Conservation (phyloP, 2,888 invertebrate species). For the Brachylomia viminalis region DNA sequence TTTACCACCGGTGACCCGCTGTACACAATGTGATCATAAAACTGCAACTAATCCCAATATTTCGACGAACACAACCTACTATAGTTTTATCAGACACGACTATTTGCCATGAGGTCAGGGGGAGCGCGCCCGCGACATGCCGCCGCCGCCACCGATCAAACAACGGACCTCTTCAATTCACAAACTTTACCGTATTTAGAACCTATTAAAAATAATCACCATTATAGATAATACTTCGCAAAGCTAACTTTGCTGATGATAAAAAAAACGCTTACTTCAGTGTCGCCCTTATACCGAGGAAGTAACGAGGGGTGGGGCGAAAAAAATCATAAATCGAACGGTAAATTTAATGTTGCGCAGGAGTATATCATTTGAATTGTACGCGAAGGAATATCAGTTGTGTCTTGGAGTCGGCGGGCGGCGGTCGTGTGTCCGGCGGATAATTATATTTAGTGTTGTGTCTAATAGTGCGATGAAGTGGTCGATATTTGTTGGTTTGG, state of each 20-base stretch:
- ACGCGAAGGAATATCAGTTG: slow-evolving; percentile 79
- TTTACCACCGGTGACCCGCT: slow-evolving; percentile 31
- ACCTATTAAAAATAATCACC: slow-evolving; percentile 72
- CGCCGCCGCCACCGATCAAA: too few relatives aligned
- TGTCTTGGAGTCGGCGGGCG: slow-evolving; percentile 73
- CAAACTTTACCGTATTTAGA: slow-evolving; percentile 70
- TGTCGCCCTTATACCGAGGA: slow-evolving; percentile 57
- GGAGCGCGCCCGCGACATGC: slow-evolving; percentile 49
- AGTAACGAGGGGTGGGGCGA: slow-evolving; percentile 63
- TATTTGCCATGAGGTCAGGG: slow-evolving; percentile 68
- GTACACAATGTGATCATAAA: slow-evolving; percentile 44
- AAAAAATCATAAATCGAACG: slow-evolving; percentile 68
- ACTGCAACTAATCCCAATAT: slow-evolving; percentile 57
- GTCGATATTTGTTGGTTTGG: slow-evolving; percentile 78
- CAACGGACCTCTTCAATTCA: slow-evolving; percentile 68
- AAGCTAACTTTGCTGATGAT: slow-evolving; percentile 60
- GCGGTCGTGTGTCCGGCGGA: slow-evolving; percentile 72
- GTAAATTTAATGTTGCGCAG: slow-evolving; percentile 76
- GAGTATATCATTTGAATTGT: slow-evolving; percentile 79
- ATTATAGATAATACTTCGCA: slow-evolving; percentile 68
- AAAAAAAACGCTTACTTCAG: slow-evolving; percentile 37
- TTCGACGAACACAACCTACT: slow-evolving; percentile 51
- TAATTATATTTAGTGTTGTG: slow-evolving; percentile 77
- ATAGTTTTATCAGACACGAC: slow-evolving; percentile 49
- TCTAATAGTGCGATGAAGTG: slow-evolving; percentile 86